These are phyloP conservation scores for Macrophya annulata DNA, from an alignment of 2,888 invertebrate genomes.

Conservation along the genomic window DNA sequence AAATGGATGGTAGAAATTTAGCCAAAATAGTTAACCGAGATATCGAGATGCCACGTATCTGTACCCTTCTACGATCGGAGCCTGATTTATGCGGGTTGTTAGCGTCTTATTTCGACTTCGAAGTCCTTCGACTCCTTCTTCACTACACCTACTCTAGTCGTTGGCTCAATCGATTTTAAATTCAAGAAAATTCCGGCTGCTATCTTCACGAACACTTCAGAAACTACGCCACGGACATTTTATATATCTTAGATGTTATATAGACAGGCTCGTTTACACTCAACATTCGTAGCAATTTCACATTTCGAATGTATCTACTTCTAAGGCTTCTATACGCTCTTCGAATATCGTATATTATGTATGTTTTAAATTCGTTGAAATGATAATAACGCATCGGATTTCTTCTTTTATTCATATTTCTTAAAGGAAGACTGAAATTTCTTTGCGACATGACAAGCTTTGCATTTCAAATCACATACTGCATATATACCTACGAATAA, in stretches of 20 bases:
- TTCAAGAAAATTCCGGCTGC: constrained; percentile 27
- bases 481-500: neutral
- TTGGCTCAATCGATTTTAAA: constrained; percentile 42
- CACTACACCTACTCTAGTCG: neutral
- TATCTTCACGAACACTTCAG: constrained; percentile 11
- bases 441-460: neutral
- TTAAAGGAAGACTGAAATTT: neutral
- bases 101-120: constrained; percentile 48
- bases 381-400: neutral
- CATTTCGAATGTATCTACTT: neutral
- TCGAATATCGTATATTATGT: no score
- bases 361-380: neutral
- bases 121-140: constrained; percentile 11
- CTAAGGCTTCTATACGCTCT: neutral
- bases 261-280: neutral
- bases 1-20: neutral
- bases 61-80: neutral
- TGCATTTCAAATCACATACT: neutral
- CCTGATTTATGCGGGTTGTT: constrained; percentile 51
- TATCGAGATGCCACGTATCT: constrained; percentile 8
- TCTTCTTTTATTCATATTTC: neutral
- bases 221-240: neutral
- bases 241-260: neutral
- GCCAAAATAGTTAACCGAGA: neutral
- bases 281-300: neutral